Conservation (phyloP, 2,113 vertebrate genomes). For the Laterallus jamaicensis region DNA sequence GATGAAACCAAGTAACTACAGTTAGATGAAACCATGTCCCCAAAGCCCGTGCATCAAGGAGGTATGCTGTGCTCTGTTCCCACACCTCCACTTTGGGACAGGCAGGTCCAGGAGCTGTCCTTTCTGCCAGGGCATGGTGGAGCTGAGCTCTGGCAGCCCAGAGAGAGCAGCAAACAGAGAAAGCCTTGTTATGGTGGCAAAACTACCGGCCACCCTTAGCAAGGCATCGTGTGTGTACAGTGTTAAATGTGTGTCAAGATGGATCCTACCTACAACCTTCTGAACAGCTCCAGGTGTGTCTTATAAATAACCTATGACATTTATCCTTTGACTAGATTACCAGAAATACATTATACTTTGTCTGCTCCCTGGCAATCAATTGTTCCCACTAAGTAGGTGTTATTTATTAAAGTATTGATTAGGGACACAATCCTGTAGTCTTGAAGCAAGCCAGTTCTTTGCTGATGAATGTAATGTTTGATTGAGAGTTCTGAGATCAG, state of each 20-base stretch:
- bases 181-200: accelerated
- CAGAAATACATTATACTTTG: not conserved
- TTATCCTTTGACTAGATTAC: not conserved
- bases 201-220: not conserved
- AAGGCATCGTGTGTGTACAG: accelerated
- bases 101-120: not conserved
- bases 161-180: accelerated
- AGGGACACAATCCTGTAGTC: not conserved
- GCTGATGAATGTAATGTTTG: not conserved
- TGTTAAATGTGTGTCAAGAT: not conserved
- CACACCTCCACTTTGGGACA: accelerated
- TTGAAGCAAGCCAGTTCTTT: not conserved
- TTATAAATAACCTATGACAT: not conserved
- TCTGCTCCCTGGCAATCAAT: constrained; percentile 25
- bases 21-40: too few relatives aligned
- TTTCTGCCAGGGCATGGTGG: not conserved
- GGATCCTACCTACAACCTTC: not conserved
- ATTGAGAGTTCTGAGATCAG: not conserved
- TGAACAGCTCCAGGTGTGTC: not conserved
- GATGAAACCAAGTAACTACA: not conserved
- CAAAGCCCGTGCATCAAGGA: not conserved
- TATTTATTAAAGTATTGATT: constrained; percentile 54
- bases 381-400: not conserved
- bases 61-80: accelerated
- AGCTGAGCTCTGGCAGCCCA: not conserved